phyloP scores from a whole-genome alignment of 2,113 vertebrate genomes.

The human (Homo sapiens) region DNA sequence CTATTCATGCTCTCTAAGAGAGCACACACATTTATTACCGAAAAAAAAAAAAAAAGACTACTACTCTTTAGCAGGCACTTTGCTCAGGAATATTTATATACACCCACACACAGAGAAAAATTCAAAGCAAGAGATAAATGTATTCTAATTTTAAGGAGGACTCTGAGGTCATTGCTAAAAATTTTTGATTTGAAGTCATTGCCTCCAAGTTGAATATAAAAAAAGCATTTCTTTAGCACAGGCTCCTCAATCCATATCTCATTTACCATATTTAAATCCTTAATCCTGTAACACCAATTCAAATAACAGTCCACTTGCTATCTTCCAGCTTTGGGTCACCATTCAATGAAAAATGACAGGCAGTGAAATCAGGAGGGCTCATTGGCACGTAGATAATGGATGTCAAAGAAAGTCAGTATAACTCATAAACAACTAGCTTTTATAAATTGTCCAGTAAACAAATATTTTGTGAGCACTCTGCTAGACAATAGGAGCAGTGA shows the following conservation, averaged over 20 bases:
- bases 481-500: neutral
- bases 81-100: neutral
- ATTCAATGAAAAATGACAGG: constrained; percentile 46
- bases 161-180: constrained; percentile 36
- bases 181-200: constrained; percentile 37
- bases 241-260: neutral
- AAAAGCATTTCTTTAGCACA: neutral
- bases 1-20: constrained; percentile 72
- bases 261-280: constrained; percentile 45
- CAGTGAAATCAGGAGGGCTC: neutral
- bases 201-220: constrained; percentile 39
- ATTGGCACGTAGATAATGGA: neutral
- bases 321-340: neutral
- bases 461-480: constrained; percentile 42
- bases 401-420: constrained; percentile 40
- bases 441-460: constrained; percentile 58
- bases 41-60: neutral
- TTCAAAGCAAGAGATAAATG: constrained; percentile 16
- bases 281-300: constrained; percentile 56
- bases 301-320: constrained; percentile 15
- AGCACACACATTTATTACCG: constrained; percentile 57
- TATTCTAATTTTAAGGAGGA: constrained; percentile 31
- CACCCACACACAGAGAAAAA: neutral
- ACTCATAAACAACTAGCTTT: neutral
- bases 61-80: neutral